A percentile compares a stretch with the other conserved stretches of the same genome.
Evolutionary conservation across 1,140 invertebrate genomes (phyloP).

Genomic region (Diabrotica virgifera): DNA sequence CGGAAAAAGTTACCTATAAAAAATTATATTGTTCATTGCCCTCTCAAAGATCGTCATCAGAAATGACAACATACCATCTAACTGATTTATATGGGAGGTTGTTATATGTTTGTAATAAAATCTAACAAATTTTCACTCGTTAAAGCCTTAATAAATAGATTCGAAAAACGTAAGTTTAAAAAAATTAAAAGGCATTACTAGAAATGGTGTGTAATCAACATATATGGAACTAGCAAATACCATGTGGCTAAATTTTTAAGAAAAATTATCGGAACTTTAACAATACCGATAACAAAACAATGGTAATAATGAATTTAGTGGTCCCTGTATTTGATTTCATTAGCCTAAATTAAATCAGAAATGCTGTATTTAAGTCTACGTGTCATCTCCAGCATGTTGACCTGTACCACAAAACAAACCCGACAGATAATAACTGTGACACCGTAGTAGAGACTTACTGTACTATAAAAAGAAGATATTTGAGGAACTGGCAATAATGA

Average conservation of each 20-base stretch:
- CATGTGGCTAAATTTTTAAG: neutral
- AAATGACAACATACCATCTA: no score
- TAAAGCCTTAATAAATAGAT: no score
- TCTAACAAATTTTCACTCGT: no score
- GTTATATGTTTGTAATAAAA: no score
- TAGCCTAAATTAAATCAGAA: neutral
- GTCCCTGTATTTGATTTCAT: no score
- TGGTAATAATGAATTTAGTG: no score
- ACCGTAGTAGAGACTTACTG: constrained; percentile 60
- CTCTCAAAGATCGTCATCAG: no score
- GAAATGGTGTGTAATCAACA: neutral
- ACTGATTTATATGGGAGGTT: no score
- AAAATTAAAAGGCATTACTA: neutral
- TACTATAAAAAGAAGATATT: constrained; percentile 76
- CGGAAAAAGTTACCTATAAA: no score
- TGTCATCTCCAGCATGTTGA: constrained; percentile 45
- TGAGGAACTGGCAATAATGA: no score
- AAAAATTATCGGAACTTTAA: neutral
- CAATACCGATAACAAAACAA: no score
- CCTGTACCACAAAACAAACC: constrained; percentile 23
- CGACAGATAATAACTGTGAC: constrained; percentile 9
- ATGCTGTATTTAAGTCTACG: constrained; percentile 44
- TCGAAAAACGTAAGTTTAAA: neutral
- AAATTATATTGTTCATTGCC: no score
- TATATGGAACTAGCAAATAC: neutral